phyloP scores from a whole-genome alignment of 1,140 invertebrate species.

The Euura lappo region DNA sequence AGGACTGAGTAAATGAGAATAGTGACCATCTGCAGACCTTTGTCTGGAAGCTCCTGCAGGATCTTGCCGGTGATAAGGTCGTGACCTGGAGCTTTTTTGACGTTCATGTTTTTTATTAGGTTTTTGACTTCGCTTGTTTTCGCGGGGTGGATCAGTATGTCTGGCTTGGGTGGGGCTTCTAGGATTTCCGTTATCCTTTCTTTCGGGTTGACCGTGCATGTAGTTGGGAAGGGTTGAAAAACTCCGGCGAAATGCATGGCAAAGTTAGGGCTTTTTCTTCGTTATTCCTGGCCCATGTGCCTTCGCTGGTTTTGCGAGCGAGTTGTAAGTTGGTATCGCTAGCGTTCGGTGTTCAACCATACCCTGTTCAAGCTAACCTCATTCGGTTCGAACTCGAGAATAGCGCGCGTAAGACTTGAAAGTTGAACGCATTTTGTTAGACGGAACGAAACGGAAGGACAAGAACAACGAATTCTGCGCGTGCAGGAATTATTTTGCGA shows the following conservation, averaged over 20 bases:
- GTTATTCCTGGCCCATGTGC: conserved; percentile 27
- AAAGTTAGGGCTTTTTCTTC: conserved; percentile 29
- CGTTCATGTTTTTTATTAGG: conserved; percentile 8
- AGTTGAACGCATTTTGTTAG: too few relatives aligned
- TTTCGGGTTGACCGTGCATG: neutral
- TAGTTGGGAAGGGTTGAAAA: conserved; percentile 19
- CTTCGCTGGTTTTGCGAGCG: conserved; percentile 21
- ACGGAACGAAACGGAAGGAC: too few relatives aligned
- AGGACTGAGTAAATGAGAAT: conserved; percentile 23
- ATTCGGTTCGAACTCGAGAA: too few relatives aligned
- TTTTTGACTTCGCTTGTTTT: conserved; percentile 7
- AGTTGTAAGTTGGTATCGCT: too few relatives aligned
- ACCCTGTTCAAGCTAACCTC: too few relatives aligned
- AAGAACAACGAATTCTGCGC: too few relatives aligned
- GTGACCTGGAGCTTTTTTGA: conserved; percentile 33
- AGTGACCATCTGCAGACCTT: conserved; percentile 29
- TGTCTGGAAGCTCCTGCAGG: conserved; percentile 32
- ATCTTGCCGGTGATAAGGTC: conserved; percentile 32
- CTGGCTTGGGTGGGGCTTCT: neutral
- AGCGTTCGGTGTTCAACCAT: too few relatives aligned
- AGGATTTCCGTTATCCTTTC: neutral
- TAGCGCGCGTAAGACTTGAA: too few relatives aligned
- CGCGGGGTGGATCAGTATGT: conserved; percentile 9
- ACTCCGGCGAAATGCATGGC: conserved; percentile 19
- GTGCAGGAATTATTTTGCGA: too few relatives aligned